Percentiles rank a stretch among this genome's conserved stretches.
phyloP scores from a whole-genome alignment of 1,140 invertebrate species.

The Macrostomum lignano region DNA sequence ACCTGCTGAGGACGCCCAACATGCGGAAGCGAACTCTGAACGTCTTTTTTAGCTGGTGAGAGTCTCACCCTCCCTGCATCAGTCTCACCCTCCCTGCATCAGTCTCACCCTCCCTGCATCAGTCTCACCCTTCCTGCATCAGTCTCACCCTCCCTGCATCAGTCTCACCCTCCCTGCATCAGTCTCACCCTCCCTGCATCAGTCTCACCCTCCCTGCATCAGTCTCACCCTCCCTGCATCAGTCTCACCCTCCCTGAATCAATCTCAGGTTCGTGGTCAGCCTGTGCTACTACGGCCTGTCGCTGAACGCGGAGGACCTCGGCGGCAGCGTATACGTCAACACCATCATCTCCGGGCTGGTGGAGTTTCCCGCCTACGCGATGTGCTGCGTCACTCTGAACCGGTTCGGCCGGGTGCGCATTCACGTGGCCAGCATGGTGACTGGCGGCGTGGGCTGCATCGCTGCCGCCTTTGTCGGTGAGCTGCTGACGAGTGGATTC shows the following conservation, averaged over 20 bases:
- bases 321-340: constrained; percentile 17
- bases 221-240: too few relatives aligned
- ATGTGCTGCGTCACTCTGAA: constrained; percentile 40
- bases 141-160: too few relatives aligned
- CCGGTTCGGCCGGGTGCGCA: constrained; percentile 37
- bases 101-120: too few relatives aligned
- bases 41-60: constrained; percentile 40
- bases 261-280: constrained; percentile 37
- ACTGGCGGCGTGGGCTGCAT: constrained; percentile 12
- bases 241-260: too few relatives aligned
- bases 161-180: too few relatives aligned
- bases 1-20: constrained; percentile 40
- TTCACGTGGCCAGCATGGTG: constrained; percentile 10
- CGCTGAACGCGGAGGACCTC: constrained; percentile 16
- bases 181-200: too few relatives aligned
- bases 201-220: too few relatives aligned
- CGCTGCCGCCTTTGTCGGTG: constrained; percentile 11
- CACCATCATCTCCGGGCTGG: constrained; percentile 30
- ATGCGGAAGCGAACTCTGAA: constrained; percentile 40
- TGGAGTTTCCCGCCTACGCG: constrained; percentile 45
- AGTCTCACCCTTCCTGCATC: too few relatives aligned
- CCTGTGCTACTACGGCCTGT: constrained; percentile 38
- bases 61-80: too few relatives aligned
- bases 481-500: too few relatives aligned
- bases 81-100: too few relatives aligned